Percentiles rank a stretch among this genome's conserved stretches.
phyloP scores from a whole-genome alignment of 2,888 invertebrate genomes.

The Dexiosoma caninum region DNA sequence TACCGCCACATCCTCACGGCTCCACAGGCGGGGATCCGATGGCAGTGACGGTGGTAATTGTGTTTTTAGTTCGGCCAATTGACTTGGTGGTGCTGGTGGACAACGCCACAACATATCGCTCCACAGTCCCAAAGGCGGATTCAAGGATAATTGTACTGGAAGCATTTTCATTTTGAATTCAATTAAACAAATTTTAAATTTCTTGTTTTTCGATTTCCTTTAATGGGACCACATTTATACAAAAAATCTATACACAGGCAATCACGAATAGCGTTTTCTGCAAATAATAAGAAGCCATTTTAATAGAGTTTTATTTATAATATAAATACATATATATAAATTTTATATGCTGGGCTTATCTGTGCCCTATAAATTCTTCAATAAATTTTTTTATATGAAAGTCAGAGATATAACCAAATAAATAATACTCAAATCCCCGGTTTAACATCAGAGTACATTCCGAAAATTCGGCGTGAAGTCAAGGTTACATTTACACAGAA shows the following conservation, averaged over 20 bases:
- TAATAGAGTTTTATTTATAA: too few relatives aligned
- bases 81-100: constrained; percentile 87
- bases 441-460: too few relatives aligned
- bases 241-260: constrained; percentile 4
- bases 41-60: constrained; percentile 90
- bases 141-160: constrained; percentile 84
- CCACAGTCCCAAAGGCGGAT: constrained; percentile 89
- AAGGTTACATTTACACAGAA: too few relatives aligned
- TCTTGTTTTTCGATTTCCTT: constrained; percentile 30
- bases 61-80: constrained; percentile 90
- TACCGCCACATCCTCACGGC: constrained; percentile 90
- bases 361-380: too few relatives aligned
- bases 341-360: too few relatives aligned
- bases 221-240: constrained; percentile 29
- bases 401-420: too few relatives aligned
- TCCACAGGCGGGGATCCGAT: constrained; percentile 93
- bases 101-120: constrained; percentile 93
- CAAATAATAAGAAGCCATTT: background rate
- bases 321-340: background rate
- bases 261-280: constrained; percentile 32
- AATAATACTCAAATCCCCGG: too few relatives aligned
- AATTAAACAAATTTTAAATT: constrained; percentile 52
- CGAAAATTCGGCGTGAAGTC: too few relatives aligned
- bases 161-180: constrained; percentile 82
- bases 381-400: too few relatives aligned